A percentile compares a stretch with the other conserved stretches of the same genome.
phyloP scores from a whole-genome alignment of 2,888 invertebrate species.

The Amphimallon solstitiale region DNA sequence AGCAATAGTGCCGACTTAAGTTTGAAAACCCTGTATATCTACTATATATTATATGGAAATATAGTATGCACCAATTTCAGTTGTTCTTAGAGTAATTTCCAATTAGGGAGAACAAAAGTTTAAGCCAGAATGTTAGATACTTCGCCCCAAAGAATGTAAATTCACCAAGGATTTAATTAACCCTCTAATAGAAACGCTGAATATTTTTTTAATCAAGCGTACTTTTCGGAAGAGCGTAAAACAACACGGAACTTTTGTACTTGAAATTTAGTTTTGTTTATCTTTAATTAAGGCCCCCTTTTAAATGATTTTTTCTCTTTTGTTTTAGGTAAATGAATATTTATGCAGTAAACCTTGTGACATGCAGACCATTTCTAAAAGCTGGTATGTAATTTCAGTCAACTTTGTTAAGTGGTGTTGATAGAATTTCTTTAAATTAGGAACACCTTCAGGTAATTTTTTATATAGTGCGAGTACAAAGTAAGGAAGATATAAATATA shows the following conservation, averaged over 20 bases:
- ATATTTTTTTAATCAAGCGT: slow-evolving; percentile 7
- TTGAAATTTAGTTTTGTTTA: slow-evolving; percentile 12
- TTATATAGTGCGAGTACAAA: no score
- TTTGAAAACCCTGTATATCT: no score
- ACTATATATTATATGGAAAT: no score
- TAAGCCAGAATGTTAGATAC: neutral
- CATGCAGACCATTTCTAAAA: no score
- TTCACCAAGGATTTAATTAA: slow-evolving; percentile 10
- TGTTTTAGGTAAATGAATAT: neutral
- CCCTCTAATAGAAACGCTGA: neutral
- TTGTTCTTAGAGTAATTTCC: neutral
- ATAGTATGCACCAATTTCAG: no score
- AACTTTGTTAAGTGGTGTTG: no score
- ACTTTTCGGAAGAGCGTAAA: neutral
- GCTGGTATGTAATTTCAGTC: no score
- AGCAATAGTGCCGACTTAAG: no score
- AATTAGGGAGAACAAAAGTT: neutral
- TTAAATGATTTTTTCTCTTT: neutral
- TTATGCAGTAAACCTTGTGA: neutral
- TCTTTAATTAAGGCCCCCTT: slow-evolving; percentile 4
- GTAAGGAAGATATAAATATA: no score
- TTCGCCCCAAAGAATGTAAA: neutral
- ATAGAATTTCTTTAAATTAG: no score
- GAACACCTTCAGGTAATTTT: no score
- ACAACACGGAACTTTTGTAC: neutral